A percentile compares a stretch with the other conserved stretches of the same genome.
These are phyloP conservation scores for Macrochelys suwanniensis DNA, from an alignment of 2,797 vertebrate genomes.

Conservation along the genomic window DNA sequence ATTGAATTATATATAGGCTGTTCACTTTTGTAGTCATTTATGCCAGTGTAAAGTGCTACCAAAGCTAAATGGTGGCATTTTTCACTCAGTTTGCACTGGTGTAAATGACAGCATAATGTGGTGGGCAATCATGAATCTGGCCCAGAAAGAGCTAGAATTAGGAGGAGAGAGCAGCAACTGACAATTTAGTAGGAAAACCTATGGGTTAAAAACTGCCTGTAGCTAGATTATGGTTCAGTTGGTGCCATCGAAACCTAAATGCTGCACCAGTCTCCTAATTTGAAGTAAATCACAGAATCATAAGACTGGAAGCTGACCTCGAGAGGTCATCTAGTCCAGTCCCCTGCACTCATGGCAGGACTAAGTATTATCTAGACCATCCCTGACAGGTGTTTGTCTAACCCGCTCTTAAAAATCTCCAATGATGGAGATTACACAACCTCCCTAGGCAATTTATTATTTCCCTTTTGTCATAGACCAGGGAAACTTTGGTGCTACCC, in stretches of 20 bases:
- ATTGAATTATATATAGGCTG: background rate
- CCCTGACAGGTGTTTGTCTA: too few species aligned
- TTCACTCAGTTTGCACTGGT: accelerated
- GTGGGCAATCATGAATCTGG: background rate
- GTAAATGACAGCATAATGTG: background rate
- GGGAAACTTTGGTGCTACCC: background rate
- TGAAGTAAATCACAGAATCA: background rate
- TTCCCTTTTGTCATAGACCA: background rate
- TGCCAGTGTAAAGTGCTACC: background rate
- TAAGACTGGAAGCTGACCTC: too few species aligned
- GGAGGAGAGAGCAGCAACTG: background rate
- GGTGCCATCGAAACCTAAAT: background rate
- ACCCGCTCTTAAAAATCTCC: too few species aligned
- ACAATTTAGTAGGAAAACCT: background rate
- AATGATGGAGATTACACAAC: too few species aligned
- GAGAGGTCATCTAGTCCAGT: too few species aligned
- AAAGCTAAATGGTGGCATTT: background rate
- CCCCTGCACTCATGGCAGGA: too few species aligned
- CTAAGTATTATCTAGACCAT: too few species aligned
- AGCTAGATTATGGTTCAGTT: background rate
- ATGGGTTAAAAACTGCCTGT: background rate
- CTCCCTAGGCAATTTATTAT: too few species aligned
- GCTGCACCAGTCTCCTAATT: background rate
- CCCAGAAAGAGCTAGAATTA: background rate
- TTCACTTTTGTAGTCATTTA: background rate